These are phyloP conservation scores for Atherinosoma microstoma DNA, from an alignment of 2,797 vertebrate genomes.

Conservation along the genomic window DNA sequence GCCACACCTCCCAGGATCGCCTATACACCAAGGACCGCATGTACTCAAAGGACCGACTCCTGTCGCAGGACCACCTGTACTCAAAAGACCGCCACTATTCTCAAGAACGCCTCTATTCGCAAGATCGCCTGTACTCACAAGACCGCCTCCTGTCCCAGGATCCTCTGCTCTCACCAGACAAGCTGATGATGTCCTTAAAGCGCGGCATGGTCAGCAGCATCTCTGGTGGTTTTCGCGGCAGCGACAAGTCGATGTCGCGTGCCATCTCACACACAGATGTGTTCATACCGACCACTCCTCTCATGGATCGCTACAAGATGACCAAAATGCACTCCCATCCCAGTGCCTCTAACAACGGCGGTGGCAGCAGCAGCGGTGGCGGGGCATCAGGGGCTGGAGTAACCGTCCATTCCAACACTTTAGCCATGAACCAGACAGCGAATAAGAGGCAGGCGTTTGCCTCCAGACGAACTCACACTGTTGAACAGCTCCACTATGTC, in stretches of 20 bases:
- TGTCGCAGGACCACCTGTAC: slow-evolving; percentile 89
- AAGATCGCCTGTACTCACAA: slow-evolving; percentile 95
- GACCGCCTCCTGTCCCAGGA: slow-evolving; percentile 90
- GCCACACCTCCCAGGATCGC: slow-evolving; percentile 91
- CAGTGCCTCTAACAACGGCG: slow-evolving; percentile 93
- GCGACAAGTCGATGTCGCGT: slow-evolving; percentile 89
- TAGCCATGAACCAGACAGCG: slow-evolving; percentile 92
- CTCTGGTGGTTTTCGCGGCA: slow-evolving; percentile 82
- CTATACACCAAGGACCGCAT: slow-evolving; percentile 90
- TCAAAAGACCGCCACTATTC: slow-evolving; percentile 83
- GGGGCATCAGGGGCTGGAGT: slow-evolving; percentile 34
- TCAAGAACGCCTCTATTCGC: slow-evolving; percentile 84
- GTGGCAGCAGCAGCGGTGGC: slow-evolving; percentile 61
- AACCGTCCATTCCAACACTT: slow-evolving; percentile 86
- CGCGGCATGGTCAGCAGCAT: slow-evolving; percentile 81
- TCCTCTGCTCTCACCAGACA: slow-evolving; percentile 95
- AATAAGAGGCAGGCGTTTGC: slow-evolving; percentile 97
- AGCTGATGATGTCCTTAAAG: slow-evolving; percentile 91
- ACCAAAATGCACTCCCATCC: slow-evolving; percentile 99
- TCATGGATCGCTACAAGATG: slow-evolving; percentile 98
- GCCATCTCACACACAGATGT: slow-evolving; percentile 98
- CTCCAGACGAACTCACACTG: slow-evolving; percentile 95
- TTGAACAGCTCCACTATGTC: slow-evolving; percentile 97
- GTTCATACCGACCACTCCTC: slow-evolving; percentile 94
- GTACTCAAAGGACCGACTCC: slow-evolving; percentile 91